Evolutionary conservation across 37 sponge, comb jelly and placozoan species (phyloP), one percentile per base, ranked within the genome.

Genomic region (Lycopodina hypogea): DNA sequence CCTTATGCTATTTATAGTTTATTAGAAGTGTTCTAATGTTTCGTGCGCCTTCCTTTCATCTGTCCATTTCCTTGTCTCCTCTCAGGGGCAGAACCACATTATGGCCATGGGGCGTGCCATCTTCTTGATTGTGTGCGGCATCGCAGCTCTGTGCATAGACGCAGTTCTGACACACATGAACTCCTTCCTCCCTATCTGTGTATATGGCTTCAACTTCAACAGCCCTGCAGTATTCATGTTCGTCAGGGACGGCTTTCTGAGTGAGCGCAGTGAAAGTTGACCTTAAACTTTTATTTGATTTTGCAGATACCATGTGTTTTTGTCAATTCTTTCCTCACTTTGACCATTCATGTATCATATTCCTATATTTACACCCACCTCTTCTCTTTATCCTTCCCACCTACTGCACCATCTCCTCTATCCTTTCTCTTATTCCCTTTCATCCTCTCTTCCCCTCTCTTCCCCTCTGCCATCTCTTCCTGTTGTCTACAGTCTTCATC

Each of bases 401-500:
- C 48, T 45, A 9, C 48, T 45, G 48, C n/a, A n/a, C n/a, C n/a
- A n/a, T 45, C 48, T 12, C 48, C 48, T 45, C 8, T 45, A 9
- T 45, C 48, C 48, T 33, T 30, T 2, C 66, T 65, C 35, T 65
- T 34, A 17, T 32, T 65, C 35, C 34, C 32, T 11, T 34, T 65
- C 66, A 2, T 12, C 34, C 35, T 32, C 12, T 34, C 4, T 33
- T 60, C 28, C 12, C 61, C 17, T 29, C 61, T 60, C 61, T 59
- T 59, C 60, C 28, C 60, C 66, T 32, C 75, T 52, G 1, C 23
- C 59, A 32, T n/a, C n/a, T n/a, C n/a, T n/a, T n/a, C n/a, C n/a
- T n/a, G n/a, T n/a, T n/a, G n/a, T n/a, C n/a, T n/a, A 36, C 76
- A 92, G 90, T 84, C 45, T 83, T 94, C 69, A 89, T 94, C 59